Percentiles rank a stretch among this genome's conserved stretches.
Conservation (phyloP, 2,797 vertebrate species). For the Sebastolobus alascanus region DNA sequence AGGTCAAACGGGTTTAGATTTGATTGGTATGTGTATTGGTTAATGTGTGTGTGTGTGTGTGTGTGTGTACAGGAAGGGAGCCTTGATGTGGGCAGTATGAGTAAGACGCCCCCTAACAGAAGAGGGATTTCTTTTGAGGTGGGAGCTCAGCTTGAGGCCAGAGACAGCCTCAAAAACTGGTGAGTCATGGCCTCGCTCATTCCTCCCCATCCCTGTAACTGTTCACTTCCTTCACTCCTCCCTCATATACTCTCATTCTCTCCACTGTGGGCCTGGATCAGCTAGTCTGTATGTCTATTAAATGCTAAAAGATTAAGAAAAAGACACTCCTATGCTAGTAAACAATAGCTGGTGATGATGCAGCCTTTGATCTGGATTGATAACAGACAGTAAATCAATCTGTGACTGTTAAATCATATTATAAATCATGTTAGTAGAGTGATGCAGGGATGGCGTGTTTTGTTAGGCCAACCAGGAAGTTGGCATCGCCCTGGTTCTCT, state of each 20-base stretch:
- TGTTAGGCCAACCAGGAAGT: too few species aligned
- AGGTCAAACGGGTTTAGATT: slow-evolving; percentile 44
- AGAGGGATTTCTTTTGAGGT: slow-evolving; percentile 98
- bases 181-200: slow-evolving; percentile 83
- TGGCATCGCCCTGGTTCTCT: too few species aligned
- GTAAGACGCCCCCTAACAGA: slow-evolving; percentile 98
- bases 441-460: too few species aligned
- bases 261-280: slow-evolving; percentile 14
- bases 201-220: slow-evolving; percentile 58
- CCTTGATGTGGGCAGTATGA: slow-evolving; percentile 90
- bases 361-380: slow-evolving; percentile 17
- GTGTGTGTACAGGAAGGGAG: slow-evolving; percentile 75
- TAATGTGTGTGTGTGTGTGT: slow-evolving; percentile 8
- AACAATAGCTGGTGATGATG: not conserved
- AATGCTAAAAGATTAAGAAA: not conserved
- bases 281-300: not conserved
- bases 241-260: slow-evolving; percentile 28
- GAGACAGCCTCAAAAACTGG: slow-evolving; percentile 98
- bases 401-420: not conserved
- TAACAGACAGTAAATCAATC: not conserved
- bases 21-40: slow-evolving; percentile 45
- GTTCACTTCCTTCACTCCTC: slow-evolving; percentile 38
- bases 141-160: slow-evolving; percentile 97
- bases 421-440: not conserved
- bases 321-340: not conserved